Evolutionary conservation across 1,140 invertebrate genomes (phyloP), one percentile per base, ranked within the genome.

Genomic region (Eumeta japonica): DNA sequence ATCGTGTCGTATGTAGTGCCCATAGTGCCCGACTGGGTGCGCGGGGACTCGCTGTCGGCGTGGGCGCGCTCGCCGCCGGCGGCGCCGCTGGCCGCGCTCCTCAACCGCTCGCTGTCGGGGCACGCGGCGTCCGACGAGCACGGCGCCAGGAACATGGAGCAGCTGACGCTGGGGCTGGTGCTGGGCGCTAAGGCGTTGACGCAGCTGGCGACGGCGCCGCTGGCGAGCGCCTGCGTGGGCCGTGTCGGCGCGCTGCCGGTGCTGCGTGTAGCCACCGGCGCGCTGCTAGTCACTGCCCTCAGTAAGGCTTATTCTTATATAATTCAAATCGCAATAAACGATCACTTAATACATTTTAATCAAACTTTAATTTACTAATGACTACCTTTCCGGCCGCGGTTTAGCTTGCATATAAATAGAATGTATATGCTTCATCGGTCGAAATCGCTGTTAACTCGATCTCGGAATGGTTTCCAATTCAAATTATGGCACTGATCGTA

Each of bases 21-120:
- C 0, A 70, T 72, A 31, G 62, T 72, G 33, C 68, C 68, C 35
- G 68, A 67, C 43, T 70, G 65, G 68, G 56, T 70, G 28, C 53
- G 56, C 16, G 61, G 59, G 20, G 62, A 59, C 42, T 50, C 63
- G 18, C 49, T 70, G 34, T 48, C 55, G 43, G 45, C 63, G 39
- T 68, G 62, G 64, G 39, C 58, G 15, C 20, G n/a, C n/a, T 35
- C 39, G n/a, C 58, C 54, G 34, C 52, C 46, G 16, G 57, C 58
- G 12, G 10, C 28, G 11, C 64, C 66, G 11, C 53, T 68, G 0
- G 64, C 53, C 16, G 39, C 43, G 35, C 43, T 71, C 11, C 58
- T 67, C 16, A 71, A 71, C 56, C 37, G 44, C 28, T 64, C 63
- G 9, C 53, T 62, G 31, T 24, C 5, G 5, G n/a, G n/a, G 5